These are phyloP conservation scores for Morphnarchus princeps DNA, from an alignment of 2,113 vertebrate genomes.

Conservation along the genomic window DNA sequence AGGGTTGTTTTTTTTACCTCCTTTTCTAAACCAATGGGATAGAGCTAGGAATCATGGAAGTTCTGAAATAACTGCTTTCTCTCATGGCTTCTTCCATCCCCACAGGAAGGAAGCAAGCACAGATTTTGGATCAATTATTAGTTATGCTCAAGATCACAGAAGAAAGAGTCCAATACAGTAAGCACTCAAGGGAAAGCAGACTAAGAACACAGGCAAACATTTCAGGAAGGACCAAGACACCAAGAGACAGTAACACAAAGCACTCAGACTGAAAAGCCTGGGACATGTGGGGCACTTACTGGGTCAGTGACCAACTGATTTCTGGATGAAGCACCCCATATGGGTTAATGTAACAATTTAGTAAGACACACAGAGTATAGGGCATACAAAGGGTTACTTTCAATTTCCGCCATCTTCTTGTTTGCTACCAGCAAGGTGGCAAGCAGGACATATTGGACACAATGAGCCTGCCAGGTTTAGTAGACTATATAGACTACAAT, in stretches of 20 bases:
- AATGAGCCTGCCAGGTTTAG: not conserved
- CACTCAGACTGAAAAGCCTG: not conserved
- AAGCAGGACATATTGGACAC: not conserved
- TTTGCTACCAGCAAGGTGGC: not conserved
- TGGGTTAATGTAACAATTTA: not conserved
- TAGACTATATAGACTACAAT: not conserved
- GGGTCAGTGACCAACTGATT: not conserved
- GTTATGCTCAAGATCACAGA: not conserved
- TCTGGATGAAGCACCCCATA: not conserved
- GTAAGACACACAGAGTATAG: not conserved
- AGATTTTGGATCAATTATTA: not conserved
- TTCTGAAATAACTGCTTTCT: not conserved
- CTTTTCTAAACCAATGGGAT: not conserved
- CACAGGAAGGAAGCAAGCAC: not conserved
- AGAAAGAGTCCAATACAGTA: not conserved
- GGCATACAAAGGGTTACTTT: not conserved
- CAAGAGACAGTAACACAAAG: not conserved
- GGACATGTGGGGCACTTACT: not conserved
- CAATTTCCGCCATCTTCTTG: not conserved
- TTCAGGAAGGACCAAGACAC: not conserved
- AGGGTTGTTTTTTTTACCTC: not conserved
- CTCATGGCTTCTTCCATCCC: not conserved
- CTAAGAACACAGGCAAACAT: not conserved
- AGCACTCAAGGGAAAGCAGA: not conserved
- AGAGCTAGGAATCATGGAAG: not conserved